phyloP scores from a whole-genome alignment of 2,888 invertebrate genomes.

The Yponomeuta evonymella region DNA sequence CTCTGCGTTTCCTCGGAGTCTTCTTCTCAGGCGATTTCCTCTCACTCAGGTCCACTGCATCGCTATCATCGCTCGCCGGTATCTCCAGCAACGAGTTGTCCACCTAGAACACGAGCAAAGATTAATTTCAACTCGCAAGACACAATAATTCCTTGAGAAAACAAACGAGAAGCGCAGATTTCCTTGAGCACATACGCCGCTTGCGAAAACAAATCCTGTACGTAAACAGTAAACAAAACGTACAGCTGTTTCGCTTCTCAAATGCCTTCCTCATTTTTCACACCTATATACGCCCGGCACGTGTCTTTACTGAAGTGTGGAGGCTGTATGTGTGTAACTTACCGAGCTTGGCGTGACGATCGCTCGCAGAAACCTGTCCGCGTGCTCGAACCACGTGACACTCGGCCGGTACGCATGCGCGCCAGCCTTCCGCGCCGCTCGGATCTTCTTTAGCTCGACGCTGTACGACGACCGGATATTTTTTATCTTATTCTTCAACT shows the following conservation, averaged over 20 bases:
- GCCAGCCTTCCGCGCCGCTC: constrained; percentile 71
- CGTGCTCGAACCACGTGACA: constrained; percentile 76
- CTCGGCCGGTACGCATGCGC: constrained; percentile 74
- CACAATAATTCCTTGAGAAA: not conserved
- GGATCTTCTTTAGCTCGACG: constrained; percentile 73
- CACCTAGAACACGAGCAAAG: constrained; percentile 48
- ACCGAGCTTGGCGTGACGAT: constrained; percentile 74
- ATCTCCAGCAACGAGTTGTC: constrained; percentile 67
- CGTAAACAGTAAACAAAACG: constrained; percentile 18
- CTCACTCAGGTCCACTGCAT: constrained; percentile 65
- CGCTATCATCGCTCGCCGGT: constrained; percentile 68
- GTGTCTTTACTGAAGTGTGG: too few relatives aligned
- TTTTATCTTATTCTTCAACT: constrained; percentile 73
- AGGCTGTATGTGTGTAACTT: constrained; percentile 36
- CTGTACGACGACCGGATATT: constrained; percentile 73
- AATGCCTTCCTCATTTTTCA: too few relatives aligned
- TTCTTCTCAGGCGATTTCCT: constrained; percentile 68
- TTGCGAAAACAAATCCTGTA: not conserved
- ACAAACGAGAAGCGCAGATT: constrained; percentile 20
- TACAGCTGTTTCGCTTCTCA: too few relatives aligned
- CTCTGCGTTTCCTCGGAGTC: constrained; percentile 64
- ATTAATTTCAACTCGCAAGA: not conserved
- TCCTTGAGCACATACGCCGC: constrained; percentile 1
- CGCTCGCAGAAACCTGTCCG: constrained; percentile 74
- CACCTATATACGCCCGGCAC: too few relatives aligned